phyloP scores from a whole-genome alignment of 2,797 vertebrate genomes.

The Xenopus petersii region DNA sequence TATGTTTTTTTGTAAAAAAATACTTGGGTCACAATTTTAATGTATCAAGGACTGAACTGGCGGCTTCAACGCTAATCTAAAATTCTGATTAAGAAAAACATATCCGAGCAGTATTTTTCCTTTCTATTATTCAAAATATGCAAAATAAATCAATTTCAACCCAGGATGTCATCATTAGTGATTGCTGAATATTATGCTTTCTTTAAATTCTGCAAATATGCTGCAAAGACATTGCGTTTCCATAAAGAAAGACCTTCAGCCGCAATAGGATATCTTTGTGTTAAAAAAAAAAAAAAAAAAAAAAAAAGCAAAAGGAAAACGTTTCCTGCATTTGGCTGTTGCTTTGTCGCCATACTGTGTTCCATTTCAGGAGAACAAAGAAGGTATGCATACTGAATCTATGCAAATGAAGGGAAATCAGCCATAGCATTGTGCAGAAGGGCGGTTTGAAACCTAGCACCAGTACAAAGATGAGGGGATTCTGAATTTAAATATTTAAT shows the following conservation, averaged over 20 bases:
- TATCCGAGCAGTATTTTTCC: too few species aligned
- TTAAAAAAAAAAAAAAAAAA: conserved; percentile 49
- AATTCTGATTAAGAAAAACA: too few species aligned
- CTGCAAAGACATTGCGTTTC: conserved; percentile 15
- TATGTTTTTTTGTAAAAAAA: too few species aligned
- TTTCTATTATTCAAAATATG: too few species aligned
- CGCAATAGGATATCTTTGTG: conserved; percentile 51
- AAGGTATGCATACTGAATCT: conserved; percentile 74
- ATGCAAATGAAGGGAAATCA: conserved; percentile 88
- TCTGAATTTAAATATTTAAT: conserved; percentile 68
- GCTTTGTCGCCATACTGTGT: conserved; percentile 75
- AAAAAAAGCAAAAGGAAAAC: conserved; percentile 52
- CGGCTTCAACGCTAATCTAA: too few species aligned
- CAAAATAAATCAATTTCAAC: background rate
- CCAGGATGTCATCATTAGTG: conserved; percentile 29
- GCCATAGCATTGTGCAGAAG: conserved; percentile 59
- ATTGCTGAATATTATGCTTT: conserved; percentile 35
- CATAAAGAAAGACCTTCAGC: conserved; percentile 36
- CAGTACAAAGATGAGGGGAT: conserved; percentile 59
- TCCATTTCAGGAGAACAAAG: conserved; percentile 79
- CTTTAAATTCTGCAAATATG: conserved; percentile 1
- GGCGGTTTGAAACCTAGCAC: conserved; percentile 59
- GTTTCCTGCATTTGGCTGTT: conserved; percentile 55
- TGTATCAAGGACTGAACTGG: too few species aligned
- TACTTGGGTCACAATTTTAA: too few species aligned